Base-by-base conservation (phyloP, 2,797 vertebrate species). In the Hippocampus kuda region DNA sequence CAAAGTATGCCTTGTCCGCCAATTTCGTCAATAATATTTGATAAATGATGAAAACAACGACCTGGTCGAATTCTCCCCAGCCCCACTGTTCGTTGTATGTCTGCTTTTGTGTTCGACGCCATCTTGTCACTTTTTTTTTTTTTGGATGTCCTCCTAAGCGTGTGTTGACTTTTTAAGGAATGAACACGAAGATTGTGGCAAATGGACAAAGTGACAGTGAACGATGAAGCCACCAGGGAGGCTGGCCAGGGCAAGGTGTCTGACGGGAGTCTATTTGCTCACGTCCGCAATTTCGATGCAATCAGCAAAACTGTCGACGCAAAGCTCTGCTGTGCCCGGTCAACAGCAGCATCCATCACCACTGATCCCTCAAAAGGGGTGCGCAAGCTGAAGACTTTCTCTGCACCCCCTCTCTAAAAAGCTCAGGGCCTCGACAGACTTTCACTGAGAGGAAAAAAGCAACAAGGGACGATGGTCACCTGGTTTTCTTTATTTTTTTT, bases 401-500 rank as follows among this genome's bases (percentile, higher is more conserved):
- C 71, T 79, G 71, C 74, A 66, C 48, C 75, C 77, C 81, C 70
- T 79, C 79, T 86, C 84, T 80, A 84, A 89, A 84, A 89, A 89
- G 87, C 91, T 92, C 91, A 92, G 90, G 89, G 88, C 88, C 88
- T 90, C 85, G 76, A 84, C 60, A 81, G 86, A 86, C 82, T 87
- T 81, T 81, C 69, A 68, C 77, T 74, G 77, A 82, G 81, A 80
- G 67, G 73, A 18, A 60, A 65, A 72, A 66, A 60, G 59, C 59
- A 61, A 75, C 53, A 78, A 68, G 77, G 70, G 70, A 51, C 56
- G 72, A 70, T 72, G 72, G 71, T 86, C 80, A 74, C 74, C 44
- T 76, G 53, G 38, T 44, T n/a, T 63, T 44, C 61, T 46, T 65
- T 24, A 2, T 9, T 42, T 27, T 4, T 11, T 34, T 66, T 27